These are phyloP conservation scores for Cataglyphis rosenhaueri DNA, from an alignment of 2,888 invertebrate genomes.

Conservation along the genomic window DNA sequence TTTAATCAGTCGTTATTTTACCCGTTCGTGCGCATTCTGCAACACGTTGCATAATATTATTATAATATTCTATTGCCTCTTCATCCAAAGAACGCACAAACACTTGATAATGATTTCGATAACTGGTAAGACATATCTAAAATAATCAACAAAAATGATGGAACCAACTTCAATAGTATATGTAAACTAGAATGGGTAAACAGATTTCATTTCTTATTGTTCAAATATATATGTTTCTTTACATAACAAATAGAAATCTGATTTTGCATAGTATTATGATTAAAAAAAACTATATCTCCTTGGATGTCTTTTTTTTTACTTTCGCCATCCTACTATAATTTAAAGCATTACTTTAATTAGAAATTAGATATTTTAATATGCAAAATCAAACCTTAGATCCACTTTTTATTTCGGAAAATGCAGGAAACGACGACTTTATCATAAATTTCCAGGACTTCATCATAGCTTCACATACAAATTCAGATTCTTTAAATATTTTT, in stretches of 20 bases:
- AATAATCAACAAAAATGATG: slow-evolving; percentile 36
- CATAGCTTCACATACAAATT: slow-evolving; percentile 54
- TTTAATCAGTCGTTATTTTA: slow-evolving; percentile 49
- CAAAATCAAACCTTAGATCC: slow-evolving; percentile 72
- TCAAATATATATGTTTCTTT: background rate
- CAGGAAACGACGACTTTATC: slow-evolving; percentile 75
- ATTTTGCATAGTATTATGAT: background rate
- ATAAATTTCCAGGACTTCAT: slow-evolving; percentile 74
- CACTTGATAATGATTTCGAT: slow-evolving; percentile 69
- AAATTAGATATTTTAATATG: background rate
- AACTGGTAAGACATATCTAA: slow-evolving; percentile 76
- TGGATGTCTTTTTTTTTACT: background rate
- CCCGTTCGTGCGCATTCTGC: slow-evolving; percentile 76
- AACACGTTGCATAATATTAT: slow-evolving; percentile 76
- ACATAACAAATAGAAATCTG: background rate
- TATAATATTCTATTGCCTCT: slow-evolving; percentile 69
- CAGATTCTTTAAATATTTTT: background rate
- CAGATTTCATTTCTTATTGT: background rate
- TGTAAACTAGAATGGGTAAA: background rate
- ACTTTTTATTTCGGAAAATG: slow-evolving; percentile 69
- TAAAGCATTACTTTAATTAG: background rate
- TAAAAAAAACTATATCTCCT: background rate
- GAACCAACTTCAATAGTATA: slow-evolving; percentile 3
- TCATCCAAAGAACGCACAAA: slow-evolving; percentile 75
- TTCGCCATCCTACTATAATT: background rate